A percentile compares a stretch with the other conserved stretches of the same genome.
phyloP scores from a whole-genome alignment of 2,113 vertebrate species.

The Atrichornis clamosus region DNA sequence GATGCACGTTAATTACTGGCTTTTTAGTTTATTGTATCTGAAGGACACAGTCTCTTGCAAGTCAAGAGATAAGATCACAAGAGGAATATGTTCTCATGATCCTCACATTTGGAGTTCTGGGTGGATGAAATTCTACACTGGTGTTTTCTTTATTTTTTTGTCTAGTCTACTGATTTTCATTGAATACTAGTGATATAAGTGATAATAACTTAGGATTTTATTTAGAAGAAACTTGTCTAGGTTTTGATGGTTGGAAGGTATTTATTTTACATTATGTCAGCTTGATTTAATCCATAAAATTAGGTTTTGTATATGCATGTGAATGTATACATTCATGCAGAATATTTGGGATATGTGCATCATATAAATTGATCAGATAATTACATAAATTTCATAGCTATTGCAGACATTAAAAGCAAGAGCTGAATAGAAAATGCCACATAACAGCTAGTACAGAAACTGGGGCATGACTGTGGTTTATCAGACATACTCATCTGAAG shows the following conservation, averaged over 20 bases:
- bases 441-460: background rate
- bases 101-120: background rate
- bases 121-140: background rate
- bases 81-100: background rate
- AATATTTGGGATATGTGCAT: background rate
- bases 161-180: background rate
- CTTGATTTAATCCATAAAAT: background rate
- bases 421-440: background rate
- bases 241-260: background rate
- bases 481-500: background rate
- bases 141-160: background rate
- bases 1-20: background rate
- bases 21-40: background rate
- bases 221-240: background rate
- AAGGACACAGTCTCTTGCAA: background rate
- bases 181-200: background rate
- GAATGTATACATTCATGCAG: background rate
- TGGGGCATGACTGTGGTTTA: background rate
- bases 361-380: background rate
- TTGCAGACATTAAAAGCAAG: background rate
- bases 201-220: background rate
- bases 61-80: background rate
- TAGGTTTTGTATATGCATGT: background rate
- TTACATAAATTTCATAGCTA: background rate
- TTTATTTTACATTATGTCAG: background rate